Conservation (phyloP, 2,113 vertebrate genomes). For the Etheostoma cragini region DNA sequence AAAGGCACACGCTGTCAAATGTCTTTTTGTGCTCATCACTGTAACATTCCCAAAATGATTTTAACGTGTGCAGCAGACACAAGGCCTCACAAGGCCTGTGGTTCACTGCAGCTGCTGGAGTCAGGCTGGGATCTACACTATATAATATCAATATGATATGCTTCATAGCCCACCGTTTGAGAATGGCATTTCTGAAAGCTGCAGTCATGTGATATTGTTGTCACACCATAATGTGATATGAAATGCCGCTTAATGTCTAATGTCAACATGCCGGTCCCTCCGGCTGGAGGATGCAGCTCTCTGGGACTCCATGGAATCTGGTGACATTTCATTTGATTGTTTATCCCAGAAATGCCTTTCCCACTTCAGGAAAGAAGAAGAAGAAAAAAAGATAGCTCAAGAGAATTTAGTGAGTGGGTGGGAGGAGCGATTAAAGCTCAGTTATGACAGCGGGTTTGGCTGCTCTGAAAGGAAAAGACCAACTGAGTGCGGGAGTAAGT, state of each 20-base stretch:
- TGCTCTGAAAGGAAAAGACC: slow-evolving; percentile 29
- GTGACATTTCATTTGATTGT: slow-evolving; percentile 75
- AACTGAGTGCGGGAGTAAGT: slow-evolving; percentile 12
- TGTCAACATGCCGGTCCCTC: slow-evolving; percentile 58
- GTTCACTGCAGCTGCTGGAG: neutral
- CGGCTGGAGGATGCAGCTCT: slow-evolving; percentile 27
- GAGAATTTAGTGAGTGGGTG: slow-evolving; percentile 41
- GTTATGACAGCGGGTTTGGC: slow-evolving; percentile 37
- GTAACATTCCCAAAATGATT: slow-evolving; percentile 21
- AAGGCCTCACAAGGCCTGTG: neutral
- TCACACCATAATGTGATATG: slow-evolving; percentile 44
- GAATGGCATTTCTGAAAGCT: slow-evolving; percentile 56
- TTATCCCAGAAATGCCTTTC: slow-evolving; percentile 55
- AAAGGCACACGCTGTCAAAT: neutral
- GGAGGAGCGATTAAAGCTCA: slow-evolving; percentile 43
- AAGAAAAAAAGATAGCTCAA: slow-evolving; percentile 52
- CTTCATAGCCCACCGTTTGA: slow-evolving; percentile 31
- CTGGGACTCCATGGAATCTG: slow-evolving; percentile 54
- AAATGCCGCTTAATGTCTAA: slow-evolving; percentile 68
- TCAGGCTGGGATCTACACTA: slow-evolving; percentile 36
- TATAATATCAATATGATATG: slow-evolving; percentile 42
- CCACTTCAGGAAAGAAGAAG: slow-evolving; percentile 4
- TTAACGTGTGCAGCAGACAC: slow-evolving; percentile 20
- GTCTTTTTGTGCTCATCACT: slow-evolving; percentile 25
- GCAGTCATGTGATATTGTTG: slow-evolving; percentile 25